phyloP scores from a whole-genome alignment of 2,113 vertebrate genomes.

The Dermatemys mawii region DNA sequence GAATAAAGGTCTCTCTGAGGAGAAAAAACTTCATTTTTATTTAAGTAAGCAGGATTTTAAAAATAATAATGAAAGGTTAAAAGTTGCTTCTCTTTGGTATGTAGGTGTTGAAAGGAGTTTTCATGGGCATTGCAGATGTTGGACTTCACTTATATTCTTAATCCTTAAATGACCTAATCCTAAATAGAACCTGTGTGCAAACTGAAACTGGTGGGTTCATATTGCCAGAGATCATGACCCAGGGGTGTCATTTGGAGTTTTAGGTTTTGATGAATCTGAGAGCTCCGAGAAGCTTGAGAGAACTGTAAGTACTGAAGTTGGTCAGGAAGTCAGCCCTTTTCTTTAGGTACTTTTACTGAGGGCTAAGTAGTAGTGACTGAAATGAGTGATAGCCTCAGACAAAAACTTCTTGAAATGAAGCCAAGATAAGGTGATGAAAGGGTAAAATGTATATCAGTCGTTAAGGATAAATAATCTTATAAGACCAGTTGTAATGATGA shows the following conservation, averaged over 20 bases:
- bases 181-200: background rate
- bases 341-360: background rate
- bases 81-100: background rate
- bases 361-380: background rate
- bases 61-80: background rate
- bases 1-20: background rate
- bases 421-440: background rate
- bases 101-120: background rate
- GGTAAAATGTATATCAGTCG: background rate
- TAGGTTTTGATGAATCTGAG: background rate
- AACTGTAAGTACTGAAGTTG: background rate
- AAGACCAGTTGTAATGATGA: background rate
- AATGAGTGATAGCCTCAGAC: background rate
- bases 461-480: background rate
- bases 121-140: background rate
- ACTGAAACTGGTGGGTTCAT: background rate
- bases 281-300: background rate
- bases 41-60: constrained; percentile 3
- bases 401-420: background rate
- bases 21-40: background rate
- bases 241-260: background rate
- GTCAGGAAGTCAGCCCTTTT: background rate
- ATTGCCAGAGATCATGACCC: background rate
- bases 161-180: background rate
- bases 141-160: background rate